A percentile compares a stretch with the other conserved stretches of the same genome.
These are phyloP conservation scores for Marronus borbonicus DNA, from an alignment of 2,888 invertebrate species.

Conservation along the genomic window DNA sequence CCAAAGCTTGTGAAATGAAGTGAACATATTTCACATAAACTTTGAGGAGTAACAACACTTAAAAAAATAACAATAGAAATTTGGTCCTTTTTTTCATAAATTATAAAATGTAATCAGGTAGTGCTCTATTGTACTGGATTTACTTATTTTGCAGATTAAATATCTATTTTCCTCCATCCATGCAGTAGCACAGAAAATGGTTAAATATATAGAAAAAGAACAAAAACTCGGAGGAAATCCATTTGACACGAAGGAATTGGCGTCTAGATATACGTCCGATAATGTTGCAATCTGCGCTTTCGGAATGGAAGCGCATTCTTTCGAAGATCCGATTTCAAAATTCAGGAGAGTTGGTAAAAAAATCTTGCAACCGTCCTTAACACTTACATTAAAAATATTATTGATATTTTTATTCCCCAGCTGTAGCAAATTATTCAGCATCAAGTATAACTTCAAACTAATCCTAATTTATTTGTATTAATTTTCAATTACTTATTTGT, in stretches of 20 bases:
- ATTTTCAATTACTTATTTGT: conserved; percentile 6
- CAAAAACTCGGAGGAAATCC: conserved; percentile 31
- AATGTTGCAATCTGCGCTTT: conserved; percentile 68
- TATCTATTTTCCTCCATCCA: conserved; percentile 70
- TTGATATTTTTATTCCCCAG: conserved; percentile 51
- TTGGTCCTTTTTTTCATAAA: too few relatives aligned
- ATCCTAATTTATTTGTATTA: not conserved
- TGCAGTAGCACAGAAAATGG: conserved; percentile 68
- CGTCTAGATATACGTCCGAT: conserved; percentile 67
- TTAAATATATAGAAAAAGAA: conserved; percentile 65
- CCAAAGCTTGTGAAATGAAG: too few relatives aligned
- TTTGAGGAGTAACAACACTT: too few relatives aligned
- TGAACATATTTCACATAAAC: too few relatives aligned
- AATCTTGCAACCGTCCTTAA: conserved; percentile 61
- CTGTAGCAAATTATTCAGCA: conserved; percentile 5
- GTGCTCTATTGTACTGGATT: too few relatives aligned
- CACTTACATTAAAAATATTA: conserved; percentile 55
- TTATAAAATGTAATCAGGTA: too few relatives aligned
- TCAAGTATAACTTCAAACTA: conserved; percentile 47
- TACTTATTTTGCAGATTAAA: conserved; percentile 65
- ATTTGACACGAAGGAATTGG: conserved; percentile 67
- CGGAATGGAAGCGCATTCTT: conserved; percentile 66
- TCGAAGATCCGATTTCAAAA: conserved; percentile 60
- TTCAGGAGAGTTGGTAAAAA: conserved; percentile 62
- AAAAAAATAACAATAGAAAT: too few relatives aligned